Percentiles rank a stretch among this genome's conserved stretches.
phyloP scores from a whole-genome alignment of 2,888 invertebrate genomes.

The Seladonia tumulorum region DNA sequence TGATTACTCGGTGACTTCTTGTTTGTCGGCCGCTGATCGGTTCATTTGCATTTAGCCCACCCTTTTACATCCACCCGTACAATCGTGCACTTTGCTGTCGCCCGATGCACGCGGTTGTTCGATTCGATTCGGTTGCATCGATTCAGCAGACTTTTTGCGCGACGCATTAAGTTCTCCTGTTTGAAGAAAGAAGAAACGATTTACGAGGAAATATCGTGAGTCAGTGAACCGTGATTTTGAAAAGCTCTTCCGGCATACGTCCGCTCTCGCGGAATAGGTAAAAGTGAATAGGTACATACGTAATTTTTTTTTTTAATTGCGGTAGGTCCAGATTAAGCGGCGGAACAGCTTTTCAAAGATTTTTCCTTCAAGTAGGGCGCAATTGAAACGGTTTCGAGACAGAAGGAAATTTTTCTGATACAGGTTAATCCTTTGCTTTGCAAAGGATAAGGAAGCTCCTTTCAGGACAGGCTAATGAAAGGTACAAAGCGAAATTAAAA shows the following conservation, averaged over 20 bases:
- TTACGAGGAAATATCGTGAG: neutral
- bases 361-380: neutral
- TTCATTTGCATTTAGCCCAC: neutral
- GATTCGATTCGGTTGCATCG: neutral
- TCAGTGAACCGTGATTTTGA: neutral
- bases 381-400: neutral
- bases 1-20: slow-evolving; percentile 16
- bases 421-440: neutral
- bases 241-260: neutral
- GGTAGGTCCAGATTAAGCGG: neutral
- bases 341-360: neutral
- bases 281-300: neutral
- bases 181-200: neutral
- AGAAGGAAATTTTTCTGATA: neutral
- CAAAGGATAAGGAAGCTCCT: neutral
- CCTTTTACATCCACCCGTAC: neutral
- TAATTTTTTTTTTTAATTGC: neutral
- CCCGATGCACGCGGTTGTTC: neutral
- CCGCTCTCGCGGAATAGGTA: neutral
- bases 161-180: neutral
- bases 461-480: neutral
- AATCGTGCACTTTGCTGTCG: neutral
- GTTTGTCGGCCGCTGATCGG: neutral
- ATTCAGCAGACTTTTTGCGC: neutral
- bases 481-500: neutral